A percentile compares a stretch with the other conserved stretches of the same genome.
phyloP scores from a whole-genome alignment of 2,797 vertebrate species.

The Delichon dasypus region DNA sequence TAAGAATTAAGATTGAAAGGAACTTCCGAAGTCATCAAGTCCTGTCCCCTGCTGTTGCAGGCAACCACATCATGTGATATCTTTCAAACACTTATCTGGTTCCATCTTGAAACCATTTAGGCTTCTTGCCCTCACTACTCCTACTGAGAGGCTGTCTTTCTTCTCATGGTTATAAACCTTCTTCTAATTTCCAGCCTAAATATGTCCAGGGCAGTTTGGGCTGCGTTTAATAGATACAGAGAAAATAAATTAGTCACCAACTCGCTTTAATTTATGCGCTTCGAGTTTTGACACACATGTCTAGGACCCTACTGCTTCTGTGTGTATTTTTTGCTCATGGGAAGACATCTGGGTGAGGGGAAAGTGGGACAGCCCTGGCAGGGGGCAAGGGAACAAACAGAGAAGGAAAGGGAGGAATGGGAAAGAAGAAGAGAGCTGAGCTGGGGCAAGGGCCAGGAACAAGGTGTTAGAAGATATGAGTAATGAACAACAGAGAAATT shows the following conservation, averaged over 20 bases:
- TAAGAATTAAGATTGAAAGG: conserved; percentile 58
- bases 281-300: conserved; percentile 8
- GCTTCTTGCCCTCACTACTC: conserved; percentile 57
- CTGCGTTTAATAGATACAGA: conserved; percentile 45
- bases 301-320: neutral
- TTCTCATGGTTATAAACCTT: conserved; percentile 54
- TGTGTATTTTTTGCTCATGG: neutral
- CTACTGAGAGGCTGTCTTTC: conserved; percentile 63
- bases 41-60: conserved; percentile 58
- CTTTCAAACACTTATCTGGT: conserved; percentile 54
- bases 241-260: conserved; percentile 52
- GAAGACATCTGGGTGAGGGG: neutral
- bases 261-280: conserved; percentile 44
- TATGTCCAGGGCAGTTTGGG: conserved; percentile 13
- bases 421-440: neutral
- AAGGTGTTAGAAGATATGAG: neutral
- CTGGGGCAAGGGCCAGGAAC: neutral
- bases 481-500: neutral
- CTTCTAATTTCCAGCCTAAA: conserved; percentile 60
- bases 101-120: conserved; percentile 65
- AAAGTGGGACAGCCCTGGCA: neutral
- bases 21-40: conserved; percentile 65
- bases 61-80: conserved; percentile 55
- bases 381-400: neutral
- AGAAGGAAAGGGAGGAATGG: neutral